phyloP scores from a whole-genome alignment of 2,888 invertebrate species.

The Athalia circularis region DNA sequence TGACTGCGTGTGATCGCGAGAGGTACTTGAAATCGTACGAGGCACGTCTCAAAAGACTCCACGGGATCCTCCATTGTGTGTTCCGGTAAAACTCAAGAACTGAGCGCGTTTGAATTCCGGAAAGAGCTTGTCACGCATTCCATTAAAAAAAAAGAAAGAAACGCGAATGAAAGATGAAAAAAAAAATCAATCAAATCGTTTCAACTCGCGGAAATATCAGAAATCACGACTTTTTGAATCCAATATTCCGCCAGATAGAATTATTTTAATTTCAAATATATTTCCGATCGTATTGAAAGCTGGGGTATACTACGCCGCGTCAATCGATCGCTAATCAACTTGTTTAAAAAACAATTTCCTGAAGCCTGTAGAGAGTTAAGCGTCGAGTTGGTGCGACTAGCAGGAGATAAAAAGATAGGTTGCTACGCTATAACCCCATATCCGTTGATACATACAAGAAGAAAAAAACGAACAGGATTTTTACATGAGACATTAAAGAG shows the following conservation, averaged over 20 bases:
- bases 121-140: conserved; percentile 21
- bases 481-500: conserved; percentile 39
- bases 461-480: conserved; percentile 21
- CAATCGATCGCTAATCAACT: conserved; percentile 39
- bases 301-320: conserved; percentile 4
- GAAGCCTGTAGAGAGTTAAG: conserved; percentile 6
- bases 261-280: conserved; percentile 43
- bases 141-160: no score
- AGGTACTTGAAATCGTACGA: conserved; percentile 4
- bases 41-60: not conserved
- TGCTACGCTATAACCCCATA: conserved; percentile 19
- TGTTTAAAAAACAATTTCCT: conserved; percentile 42
- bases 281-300: conserved; percentile 14
- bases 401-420: conserved; percentile 38
- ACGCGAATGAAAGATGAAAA: no score
- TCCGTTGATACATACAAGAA: conserved; percentile 22
- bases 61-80: conserved; percentile 24
- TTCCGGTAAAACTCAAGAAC: conserved; percentile 31
- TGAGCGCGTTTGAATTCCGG: not conserved
- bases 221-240: not conserved
- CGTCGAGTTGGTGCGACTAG: conserved; percentile 11
- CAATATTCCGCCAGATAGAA: conserved; percentile 12
- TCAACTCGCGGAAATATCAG: conserved; percentile 8
- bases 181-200: conserved; percentile 28
- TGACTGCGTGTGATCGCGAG: conserved; percentile 10